phyloP scores from a whole-genome alignment of 2,113 vertebrate genomes.

The Columba janthina region DNA sequence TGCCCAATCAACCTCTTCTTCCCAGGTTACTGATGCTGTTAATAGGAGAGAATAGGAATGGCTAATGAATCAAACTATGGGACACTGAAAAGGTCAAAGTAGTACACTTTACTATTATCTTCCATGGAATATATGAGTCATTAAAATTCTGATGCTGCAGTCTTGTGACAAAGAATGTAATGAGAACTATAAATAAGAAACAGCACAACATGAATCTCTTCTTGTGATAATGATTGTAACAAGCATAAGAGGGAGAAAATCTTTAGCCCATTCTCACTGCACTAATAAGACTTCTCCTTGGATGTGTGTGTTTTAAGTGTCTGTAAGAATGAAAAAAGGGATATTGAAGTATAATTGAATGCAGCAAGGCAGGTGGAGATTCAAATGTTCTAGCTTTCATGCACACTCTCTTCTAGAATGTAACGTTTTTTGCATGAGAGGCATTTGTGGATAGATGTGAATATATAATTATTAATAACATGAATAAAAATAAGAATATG shows the following conservation, averaged over 20 bases:
- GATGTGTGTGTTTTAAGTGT: background rate
- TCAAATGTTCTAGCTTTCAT: background rate
- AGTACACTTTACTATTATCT: slow-evolving; percentile 69
- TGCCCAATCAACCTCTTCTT: slow-evolving; percentile 25
- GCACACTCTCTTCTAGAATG: background rate
- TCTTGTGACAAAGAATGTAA: slow-evolving; percentile 74
- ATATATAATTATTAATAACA: background rate
- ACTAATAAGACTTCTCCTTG: background rate
- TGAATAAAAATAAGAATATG: background rate
- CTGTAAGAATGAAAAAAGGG: background rate
- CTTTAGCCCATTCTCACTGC: slow-evolving; percentile 24
- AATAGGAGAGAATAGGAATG: slow-evolving; percentile 57
- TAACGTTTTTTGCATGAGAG: background rate
- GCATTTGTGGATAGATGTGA: background rate
- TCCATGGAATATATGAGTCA: slow-evolving; percentile 65
- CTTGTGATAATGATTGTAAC: slow-evolving; percentile 61
- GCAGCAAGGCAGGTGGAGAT: background rate
- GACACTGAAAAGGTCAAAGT: slow-evolving; percentile 71
- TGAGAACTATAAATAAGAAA: slow-evolving; percentile 76
- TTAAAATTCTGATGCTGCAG: slow-evolving; percentile 69
- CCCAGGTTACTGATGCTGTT: slow-evolving; percentile 54
- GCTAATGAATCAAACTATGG: slow-evolving; percentile 70
- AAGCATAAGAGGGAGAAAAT: slow-evolving; percentile 18
- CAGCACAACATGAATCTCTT: slow-evolving; percentile 65
- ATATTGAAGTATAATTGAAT: background rate